These are phyloP conservation scores for Antechinus flavipes DNA, from an alignment of 2,113 vertebrate genomes.

Conservation along the genomic window DNA sequence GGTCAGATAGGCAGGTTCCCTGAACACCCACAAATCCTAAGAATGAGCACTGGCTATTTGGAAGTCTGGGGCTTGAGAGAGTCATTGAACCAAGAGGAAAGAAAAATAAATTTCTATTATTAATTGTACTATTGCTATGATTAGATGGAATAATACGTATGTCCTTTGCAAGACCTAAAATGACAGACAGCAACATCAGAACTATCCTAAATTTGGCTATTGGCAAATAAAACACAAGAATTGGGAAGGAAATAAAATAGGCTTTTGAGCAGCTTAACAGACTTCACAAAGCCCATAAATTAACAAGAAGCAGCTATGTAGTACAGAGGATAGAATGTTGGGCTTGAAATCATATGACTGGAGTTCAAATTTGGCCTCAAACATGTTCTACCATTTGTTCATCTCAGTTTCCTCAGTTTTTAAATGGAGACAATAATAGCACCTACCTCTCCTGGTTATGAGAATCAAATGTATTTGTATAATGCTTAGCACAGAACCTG, in stretches of 20 bases:
- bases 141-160: background rate
- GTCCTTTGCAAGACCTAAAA: background rate
- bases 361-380: background rate
- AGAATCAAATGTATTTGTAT: no score
- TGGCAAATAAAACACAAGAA: background rate
- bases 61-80: no score
- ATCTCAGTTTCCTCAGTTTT: background rate
- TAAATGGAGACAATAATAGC: background rate
- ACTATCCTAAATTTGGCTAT: background rate
- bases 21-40: background rate
- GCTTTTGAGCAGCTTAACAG: background rate
- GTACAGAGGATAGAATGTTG: background rate
- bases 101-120: background rate
- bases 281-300: background rate
- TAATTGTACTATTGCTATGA: background rate
- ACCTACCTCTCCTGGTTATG: no score
- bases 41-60: background rate
- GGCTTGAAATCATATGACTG: background rate
- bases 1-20: background rate
- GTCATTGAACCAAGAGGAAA: background rate
- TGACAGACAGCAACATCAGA: background rate
- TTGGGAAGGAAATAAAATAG: background rate
- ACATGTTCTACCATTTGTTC: background rate
- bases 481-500: background rate
- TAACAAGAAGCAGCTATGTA: background rate